Conservation (phyloP, 2,113 vertebrate genomes). For the Chelonoidis abingdonii region DNA sequence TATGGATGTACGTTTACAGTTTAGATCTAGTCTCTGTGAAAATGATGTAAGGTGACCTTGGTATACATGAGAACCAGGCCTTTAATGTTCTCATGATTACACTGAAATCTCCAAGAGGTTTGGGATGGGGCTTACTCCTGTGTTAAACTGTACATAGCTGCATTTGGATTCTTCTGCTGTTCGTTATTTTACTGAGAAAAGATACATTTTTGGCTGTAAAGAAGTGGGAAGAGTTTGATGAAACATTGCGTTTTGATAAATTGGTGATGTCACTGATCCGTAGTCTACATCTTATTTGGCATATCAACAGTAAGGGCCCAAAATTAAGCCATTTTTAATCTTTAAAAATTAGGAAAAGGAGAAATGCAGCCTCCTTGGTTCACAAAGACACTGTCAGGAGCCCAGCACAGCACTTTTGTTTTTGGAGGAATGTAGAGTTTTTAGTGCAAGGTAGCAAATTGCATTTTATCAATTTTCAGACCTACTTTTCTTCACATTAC, state of each 20-base stretch:
- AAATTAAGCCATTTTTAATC: neutral
- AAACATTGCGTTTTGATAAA: neutral
- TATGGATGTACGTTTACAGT: too few relatives aligned
- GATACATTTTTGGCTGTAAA: neutral
- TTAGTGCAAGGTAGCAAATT: neutral
- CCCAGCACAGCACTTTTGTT: neutral
- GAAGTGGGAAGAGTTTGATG: neutral
- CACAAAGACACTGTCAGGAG: neutral
- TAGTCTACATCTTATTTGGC: neutral
- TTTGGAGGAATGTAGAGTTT: neutral
- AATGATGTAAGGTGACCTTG: neutral
- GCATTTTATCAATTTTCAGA: neutral
- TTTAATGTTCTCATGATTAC: neutral
- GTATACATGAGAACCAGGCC: neutral
- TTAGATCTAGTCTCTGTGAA: too few relatives aligned
- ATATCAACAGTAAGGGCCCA: neutral
- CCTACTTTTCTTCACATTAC: slow-evolving; percentile 5
- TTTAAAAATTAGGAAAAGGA: neutral
- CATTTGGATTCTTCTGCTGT: neutral
- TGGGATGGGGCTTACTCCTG: neutral
- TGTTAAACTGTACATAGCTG: too few relatives aligned
- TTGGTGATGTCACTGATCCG: neutral
- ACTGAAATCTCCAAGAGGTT: neutral
- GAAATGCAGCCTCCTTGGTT: neutral
- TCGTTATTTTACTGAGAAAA: neutral